Base-by-base conservation (phyloP, 2,113 vertebrate species). In the Eclectus roratus region DNA sequence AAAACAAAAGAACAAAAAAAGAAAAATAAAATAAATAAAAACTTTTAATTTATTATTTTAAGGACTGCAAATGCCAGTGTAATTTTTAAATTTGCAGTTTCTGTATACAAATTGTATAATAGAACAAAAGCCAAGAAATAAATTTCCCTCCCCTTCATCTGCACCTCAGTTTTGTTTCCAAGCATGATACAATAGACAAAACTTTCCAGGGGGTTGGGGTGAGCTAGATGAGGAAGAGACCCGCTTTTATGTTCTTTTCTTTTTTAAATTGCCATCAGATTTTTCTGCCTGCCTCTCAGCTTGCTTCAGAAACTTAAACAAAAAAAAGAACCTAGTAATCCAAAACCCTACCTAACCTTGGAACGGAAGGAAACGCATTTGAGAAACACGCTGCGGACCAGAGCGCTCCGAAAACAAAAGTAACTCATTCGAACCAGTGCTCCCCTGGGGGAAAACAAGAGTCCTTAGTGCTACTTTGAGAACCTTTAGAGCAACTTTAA, bases 21-120 rank as follows among this genome's bases (percentile, higher is more conserved):
- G 37, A 58, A 98, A 11, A 55, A 55, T 7, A 98, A 98, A 98
- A 98, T 97, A 98, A 98, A 98, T 97, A 94, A 98, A 98, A 98
- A 98, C 98, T 99, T 98, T 98, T 99, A 99, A 99, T 99, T 99
- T 99, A 99, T 99, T 99, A 98, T 99, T 99, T 99, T 99, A 99
- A 98, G 98, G 98, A 99, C 99, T 99, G 98, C 99, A 99, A 98
- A 99, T 98, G 98, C 95, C 98, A 98, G 99, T 98, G 98, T 99
- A 98, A 99, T 99, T 99, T 99, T 99, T 98, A 98, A 98, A 98
- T 99, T 99, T 99, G 99, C 99, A 99, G 99, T 99, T 98, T 98
- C 98, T 99, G 98, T 98, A 98, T 98, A 98, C 97, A 98, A 98
- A 97, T 97, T 98, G 98, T 98, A 98, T 98, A 94, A 98, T 98